These are phyloP conservation scores for Jacana jacana DNA, from an alignment of 2,113 vertebrate genomes.

Conservation along the genomic window DNA sequence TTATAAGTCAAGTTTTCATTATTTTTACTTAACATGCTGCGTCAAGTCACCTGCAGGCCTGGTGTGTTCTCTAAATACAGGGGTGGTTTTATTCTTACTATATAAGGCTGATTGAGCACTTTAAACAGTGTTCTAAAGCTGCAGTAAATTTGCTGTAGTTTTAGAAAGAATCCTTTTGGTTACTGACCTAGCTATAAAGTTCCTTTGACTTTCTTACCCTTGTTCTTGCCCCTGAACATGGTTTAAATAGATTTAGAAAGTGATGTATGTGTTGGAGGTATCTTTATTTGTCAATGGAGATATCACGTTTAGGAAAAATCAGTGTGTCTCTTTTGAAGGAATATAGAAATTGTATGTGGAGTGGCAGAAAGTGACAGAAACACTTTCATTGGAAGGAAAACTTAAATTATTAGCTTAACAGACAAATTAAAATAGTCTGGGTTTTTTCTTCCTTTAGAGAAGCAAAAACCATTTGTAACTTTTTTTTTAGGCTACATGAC, in stretches of 20 bases:
- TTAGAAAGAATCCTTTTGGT: neutral
- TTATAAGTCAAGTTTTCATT: neutral
- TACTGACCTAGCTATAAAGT: neutral
- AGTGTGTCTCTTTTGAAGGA: neutral
- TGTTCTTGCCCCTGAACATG: neutral
- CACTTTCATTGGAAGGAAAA: neutral
- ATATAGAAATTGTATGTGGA: neutral
- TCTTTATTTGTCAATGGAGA: neutral
- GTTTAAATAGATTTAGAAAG: neutral
- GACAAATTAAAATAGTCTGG: neutral
- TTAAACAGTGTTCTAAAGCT: neutral
- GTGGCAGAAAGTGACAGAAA: neutral
- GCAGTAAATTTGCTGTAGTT: neutral
- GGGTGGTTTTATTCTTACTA: neutral
- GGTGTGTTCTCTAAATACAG: neutral
- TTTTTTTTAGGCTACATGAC: conserved; percentile 21
- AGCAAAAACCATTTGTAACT: conserved; percentile 21
- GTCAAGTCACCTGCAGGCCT: neutral
- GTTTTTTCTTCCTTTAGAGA: neutral
- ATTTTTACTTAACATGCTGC: neutral
- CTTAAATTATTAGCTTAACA: neutral
- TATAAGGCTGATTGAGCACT: neutral
- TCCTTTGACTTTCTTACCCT: neutral
- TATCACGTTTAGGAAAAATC: neutral
- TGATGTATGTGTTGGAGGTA: neutral